phyloP scores from a whole-genome alignment of 2,113 vertebrate species.

The Eira barbara region DNA sequence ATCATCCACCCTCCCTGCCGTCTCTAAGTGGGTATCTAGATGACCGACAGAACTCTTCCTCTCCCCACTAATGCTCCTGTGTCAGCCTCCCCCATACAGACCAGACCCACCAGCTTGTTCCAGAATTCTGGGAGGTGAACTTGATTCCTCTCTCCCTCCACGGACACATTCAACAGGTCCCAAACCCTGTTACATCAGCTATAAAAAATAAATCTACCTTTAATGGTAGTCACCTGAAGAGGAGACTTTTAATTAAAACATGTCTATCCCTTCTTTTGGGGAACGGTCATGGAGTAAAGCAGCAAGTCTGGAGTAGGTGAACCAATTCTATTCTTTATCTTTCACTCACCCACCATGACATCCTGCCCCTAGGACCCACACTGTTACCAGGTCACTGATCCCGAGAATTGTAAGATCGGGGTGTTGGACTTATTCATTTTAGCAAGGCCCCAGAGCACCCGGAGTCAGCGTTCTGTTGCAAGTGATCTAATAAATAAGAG shows the following conservation, averaged over 20 bases:
- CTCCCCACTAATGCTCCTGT: background rate
- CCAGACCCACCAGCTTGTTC: background rate
- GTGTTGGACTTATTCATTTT: background rate
- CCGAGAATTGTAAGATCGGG: background rate
- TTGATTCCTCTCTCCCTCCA: background rate
- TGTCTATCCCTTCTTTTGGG: background rate
- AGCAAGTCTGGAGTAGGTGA: background rate
- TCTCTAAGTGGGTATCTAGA: background rate
- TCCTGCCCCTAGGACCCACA: background rate
- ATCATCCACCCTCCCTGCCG: fast-evolving
- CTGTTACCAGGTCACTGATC: background rate
- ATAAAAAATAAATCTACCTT: background rate
- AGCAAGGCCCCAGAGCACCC: too few species aligned
- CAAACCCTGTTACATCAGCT: background rate
- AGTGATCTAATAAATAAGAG: background rate
- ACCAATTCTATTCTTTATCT: background rate
- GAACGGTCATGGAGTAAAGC: background rate
- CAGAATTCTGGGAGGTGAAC: background rate
- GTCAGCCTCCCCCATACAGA: background rate
- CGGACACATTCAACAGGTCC: background rate
- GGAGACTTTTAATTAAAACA: background rate
- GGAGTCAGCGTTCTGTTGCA: background rate
- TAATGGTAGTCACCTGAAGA: background rate
- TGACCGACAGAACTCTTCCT: background rate
- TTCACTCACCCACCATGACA: background rate